phyloP scores from a whole-genome alignment of 2,797 vertebrate genomes.

The Melopsittacus undulatus region DNA sequence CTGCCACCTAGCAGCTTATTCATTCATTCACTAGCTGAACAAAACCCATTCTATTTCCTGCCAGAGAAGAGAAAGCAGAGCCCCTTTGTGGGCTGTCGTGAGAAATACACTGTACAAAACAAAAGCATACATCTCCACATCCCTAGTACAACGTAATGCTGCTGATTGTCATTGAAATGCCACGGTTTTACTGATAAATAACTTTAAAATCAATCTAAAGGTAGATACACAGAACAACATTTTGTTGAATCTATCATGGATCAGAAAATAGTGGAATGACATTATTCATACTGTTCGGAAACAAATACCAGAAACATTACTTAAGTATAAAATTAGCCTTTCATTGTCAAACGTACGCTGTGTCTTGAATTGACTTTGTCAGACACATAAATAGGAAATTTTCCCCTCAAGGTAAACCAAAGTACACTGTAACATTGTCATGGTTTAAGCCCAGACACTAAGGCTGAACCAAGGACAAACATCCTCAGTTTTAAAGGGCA shows the following conservation, averaged over 20 bases:
- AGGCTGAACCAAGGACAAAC: not conserved
- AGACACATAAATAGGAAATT: not conserved
- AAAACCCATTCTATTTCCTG: not conserved
- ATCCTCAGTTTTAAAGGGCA: not conserved
- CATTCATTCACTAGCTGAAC: not conserved
- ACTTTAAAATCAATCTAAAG: not conserved
- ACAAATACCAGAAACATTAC: not conserved
- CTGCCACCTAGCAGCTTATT: not conserved
- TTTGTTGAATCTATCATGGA: not conserved
- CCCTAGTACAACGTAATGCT: not conserved
- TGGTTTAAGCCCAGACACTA: not conserved
- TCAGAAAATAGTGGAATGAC: not conserved
- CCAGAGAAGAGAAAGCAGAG: not conserved
- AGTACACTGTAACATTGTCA: not conserved
- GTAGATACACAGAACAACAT: not conserved
- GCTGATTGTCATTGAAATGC: not conserved
- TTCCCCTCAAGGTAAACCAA: not conserved
- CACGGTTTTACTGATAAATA: not conserved
- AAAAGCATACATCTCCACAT: not conserved
- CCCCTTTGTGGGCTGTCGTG: not conserved
- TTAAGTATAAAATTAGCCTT: not conserved
- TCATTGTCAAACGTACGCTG: rapidly evolving
- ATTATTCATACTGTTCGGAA: not conserved
- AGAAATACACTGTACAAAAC: not conserved
- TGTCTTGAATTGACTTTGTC: not conserved